Evolutionary conservation across 2,888 invertebrate genomes (phyloP), one percentile per base, ranked within the genome.

Genomic region (Agonopterix alstromeriana): DNA sequence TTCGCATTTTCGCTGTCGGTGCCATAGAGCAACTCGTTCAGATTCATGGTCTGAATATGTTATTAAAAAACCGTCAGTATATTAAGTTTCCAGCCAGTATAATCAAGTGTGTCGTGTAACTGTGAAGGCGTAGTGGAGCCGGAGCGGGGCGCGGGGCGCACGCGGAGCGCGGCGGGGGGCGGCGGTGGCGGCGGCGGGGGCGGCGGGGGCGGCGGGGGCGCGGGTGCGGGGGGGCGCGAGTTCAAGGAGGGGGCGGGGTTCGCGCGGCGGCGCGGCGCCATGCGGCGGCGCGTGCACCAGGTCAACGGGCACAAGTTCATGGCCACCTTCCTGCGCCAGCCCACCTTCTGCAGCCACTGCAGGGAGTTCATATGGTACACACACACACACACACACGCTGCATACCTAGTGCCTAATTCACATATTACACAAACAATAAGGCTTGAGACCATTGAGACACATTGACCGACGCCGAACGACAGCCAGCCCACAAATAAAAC

Each of bases 281-380:
- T 99, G 97, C 93, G 99, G 53, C 92, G 99, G 55, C 93, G 98
- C 66, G 98, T 99, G 65, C 99, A 99, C 89, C 98, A 99, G 91
- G 94, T 94, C 69, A 98, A 96, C 87, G 99, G 98, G 45, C 99
- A 99, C 92, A 99, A 99, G 90, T 99, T 99, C 90, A 99, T 99
- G 99, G 99, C 99, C 60, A 98, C 99, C 58, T 98, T 98, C 89
- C 92, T 99, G 70, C 93, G 98, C 47, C 99, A 99, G 88, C 99
- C 99, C 60, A 99, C 99, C 65, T 99, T 99, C 91, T 99, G 99
- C 92, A 98, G 98, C 75, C 98, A 98, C 90, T 99, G 99, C 90
- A 94, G 96, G 65, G 98, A 98, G 89, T 99, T 99, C 88, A 99
- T 99, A 81, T 99, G 99, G 99, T 97, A 82, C 90, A 92, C 2